Conservation (phyloP, 2,113 vertebrate species). For the Tenebrosternarchus preto region DNA sequence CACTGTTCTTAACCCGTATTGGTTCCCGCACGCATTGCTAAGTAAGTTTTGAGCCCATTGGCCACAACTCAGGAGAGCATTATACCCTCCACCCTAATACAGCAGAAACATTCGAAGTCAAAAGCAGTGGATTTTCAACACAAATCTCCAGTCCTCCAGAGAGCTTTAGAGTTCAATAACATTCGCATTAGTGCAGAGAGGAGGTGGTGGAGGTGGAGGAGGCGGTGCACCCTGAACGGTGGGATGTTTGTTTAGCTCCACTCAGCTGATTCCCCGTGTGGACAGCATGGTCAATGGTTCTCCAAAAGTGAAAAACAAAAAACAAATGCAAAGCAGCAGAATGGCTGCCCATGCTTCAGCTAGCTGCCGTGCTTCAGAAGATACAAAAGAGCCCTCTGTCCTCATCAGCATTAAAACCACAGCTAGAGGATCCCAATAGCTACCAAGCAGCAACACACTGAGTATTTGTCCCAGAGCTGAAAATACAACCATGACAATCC, state of each 20-base stretch:
- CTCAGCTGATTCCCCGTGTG: conserved; percentile 45
- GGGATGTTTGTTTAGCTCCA: conserved; percentile 42
- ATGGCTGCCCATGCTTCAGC: conserved; percentile 46
- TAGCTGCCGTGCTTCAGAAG: conserved; percentile 39
- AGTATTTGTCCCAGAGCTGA: background rate
- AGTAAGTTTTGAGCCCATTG: background rate
- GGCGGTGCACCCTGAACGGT: background rate
- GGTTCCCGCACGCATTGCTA: background rate
- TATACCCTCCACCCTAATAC: background rate
- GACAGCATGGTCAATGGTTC: conserved; percentile 17
- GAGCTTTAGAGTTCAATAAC: conserved; percentile 42
- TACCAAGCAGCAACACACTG: conserved; percentile 40
- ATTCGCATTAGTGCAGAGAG: conserved; percentile 47
- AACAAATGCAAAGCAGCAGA: conserved; percentile 49
- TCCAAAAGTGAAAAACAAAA: conserved; percentile 49
- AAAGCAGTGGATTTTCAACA: conserved; percentile 20
- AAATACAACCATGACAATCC: conserved; percentile 15
- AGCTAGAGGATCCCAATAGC: conserved; percentile 32
- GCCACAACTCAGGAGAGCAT: background rate
- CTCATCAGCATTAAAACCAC: conserved; percentile 39
- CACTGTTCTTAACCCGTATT: conserved; percentile 7
- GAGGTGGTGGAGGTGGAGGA: background rate
- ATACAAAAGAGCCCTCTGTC: conserved; percentile 35
- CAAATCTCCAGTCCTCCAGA: background rate
- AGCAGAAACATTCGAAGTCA: conserved; percentile 17